A percentile compares a stretch with the other conserved stretches of the same genome.
Evolutionary conservation across 2,113 vertebrate genomes (phyloP).

Genomic region (Anoplopoma fimbria): DNA sequence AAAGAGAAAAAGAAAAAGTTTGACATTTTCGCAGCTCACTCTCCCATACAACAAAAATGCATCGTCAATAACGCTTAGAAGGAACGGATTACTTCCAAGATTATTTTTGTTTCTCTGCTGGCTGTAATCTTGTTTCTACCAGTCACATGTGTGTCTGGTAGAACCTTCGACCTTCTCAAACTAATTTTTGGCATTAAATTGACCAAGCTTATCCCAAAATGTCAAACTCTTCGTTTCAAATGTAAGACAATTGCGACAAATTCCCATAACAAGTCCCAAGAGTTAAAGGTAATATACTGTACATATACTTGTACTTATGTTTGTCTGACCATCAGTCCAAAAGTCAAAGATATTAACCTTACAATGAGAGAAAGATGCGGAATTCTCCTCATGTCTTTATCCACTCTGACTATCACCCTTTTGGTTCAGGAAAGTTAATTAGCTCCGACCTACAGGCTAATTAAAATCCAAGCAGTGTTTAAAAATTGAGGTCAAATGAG

Average conservation of each 20-base stretch:
- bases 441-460: conserved; percentile 43
- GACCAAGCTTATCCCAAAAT: not conserved
- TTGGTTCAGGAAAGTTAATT: conserved; percentile 47
- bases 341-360: not conserved
- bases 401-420: conserved; percentile 38
- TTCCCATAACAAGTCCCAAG: not conserved
- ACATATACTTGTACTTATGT: not conserved
- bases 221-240: not conserved
- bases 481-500: conserved; percentile 57
- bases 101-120: not conserved
- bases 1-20: not conserved
- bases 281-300: not conserved
- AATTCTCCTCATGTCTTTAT: conserved; percentile 32
- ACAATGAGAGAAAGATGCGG: not conserved
- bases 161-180: not conserved
- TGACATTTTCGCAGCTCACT: not conserved
- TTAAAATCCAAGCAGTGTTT: conserved; percentile 46
- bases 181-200: no score
- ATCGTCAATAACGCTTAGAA: not conserved
- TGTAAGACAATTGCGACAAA: not conserved
- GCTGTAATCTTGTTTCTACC: not conserved
- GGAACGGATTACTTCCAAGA: not conserved
- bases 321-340: not conserved
- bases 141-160: not conserved
- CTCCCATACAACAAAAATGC: not conserved